Percentiles rank a stretch among this genome's conserved stretches.
These are phyloP conservation scores for Caenorhabditis parvicauda DNA, from an alignment of 2,888 invertebrate species.

Conservation along the genomic window DNA sequence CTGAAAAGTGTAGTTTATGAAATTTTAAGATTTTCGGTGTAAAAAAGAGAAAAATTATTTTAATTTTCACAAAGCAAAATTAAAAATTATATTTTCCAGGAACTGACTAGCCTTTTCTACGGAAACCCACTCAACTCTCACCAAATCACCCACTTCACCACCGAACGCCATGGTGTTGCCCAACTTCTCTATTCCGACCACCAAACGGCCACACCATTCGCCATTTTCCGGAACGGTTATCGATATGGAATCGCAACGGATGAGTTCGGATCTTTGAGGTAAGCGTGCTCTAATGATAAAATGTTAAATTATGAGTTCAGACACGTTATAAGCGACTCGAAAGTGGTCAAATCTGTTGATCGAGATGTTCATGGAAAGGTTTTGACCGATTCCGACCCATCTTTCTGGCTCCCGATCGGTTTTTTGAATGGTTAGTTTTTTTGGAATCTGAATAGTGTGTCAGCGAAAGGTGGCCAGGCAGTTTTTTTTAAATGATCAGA, in stretches of 20 bases:
- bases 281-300: not conserved
- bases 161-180: constrained; percentile 16
- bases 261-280: constrained; percentile 14
- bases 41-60: too few relatives aligned
- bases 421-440: constrained; percentile 31
- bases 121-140: constrained; percentile 13
- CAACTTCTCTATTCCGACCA: constrained; percentile 31
- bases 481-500: too few relatives aligned
- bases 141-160: constrained; percentile 31
- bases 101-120: constrained; percentile 19
- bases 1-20: too few relatives aligned
- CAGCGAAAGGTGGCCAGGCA: too few relatives aligned
- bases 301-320: constrained; percentile 1
- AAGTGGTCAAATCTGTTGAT: constrained; percentile 7
- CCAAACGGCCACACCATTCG: constrained; percentile 22
- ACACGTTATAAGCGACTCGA: constrained; percentile 13
- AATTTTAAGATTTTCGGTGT: too few relatives aligned
- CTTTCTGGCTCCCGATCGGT: constrained; percentile 27
- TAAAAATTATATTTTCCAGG: not conserved
- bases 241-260: constrained; percentile 19
- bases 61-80: not conserved
- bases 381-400: constrained; percentile 3
- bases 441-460: too few relatives aligned
- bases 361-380: constrained; percentile 17
- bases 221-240: constrained; percentile 17